Conservation (phyloP, 2,113 vertebrate genomes). For the Cromileptes altivelis region DNA sequence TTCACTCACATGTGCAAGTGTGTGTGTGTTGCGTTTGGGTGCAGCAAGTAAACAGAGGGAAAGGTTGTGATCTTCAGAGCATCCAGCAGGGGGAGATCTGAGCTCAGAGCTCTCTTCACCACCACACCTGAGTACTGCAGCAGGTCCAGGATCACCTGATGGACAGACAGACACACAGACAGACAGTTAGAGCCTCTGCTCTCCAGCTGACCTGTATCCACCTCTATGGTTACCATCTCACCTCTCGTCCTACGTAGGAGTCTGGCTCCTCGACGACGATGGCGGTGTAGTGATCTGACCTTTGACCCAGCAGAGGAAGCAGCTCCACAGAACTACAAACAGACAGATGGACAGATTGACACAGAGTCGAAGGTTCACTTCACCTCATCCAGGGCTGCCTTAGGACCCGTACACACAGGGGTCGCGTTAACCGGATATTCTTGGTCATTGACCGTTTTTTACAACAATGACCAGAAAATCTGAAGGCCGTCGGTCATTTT, state of each 20-base stretch:
- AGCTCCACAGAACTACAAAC: constrained; percentile 65
- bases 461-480: too few species aligned
- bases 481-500: too few species aligned
- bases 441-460: too few species aligned
- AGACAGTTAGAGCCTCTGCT: background rate
- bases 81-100: constrained; percentile 85
- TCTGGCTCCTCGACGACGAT: constrained; percentile 69
- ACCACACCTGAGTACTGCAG: constrained; percentile 87
- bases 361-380: too few species aligned
- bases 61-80: constrained; percentile 84
- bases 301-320: constrained; percentile 72
- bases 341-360: background rate
- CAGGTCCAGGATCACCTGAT: constrained; percentile 93
- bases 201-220: background rate
- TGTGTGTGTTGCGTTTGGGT: constrained; percentile 89
- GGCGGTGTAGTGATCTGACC: constrained; percentile 69
- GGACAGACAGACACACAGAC: background rate
- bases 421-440: too few species aligned
- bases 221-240: background rate
- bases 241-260: constrained; percentile 75
- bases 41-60: constrained; percentile 89
- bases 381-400: too few species aligned
- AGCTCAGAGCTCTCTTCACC: constrained; percentile 86
- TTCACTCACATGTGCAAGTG: constrained; percentile 87
- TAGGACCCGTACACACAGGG: too few species aligned